Evolutionary conservation across 2,113 vertebrate species (phyloP).

Genomic region (Thamnaconus septentrionalis): DNA sequence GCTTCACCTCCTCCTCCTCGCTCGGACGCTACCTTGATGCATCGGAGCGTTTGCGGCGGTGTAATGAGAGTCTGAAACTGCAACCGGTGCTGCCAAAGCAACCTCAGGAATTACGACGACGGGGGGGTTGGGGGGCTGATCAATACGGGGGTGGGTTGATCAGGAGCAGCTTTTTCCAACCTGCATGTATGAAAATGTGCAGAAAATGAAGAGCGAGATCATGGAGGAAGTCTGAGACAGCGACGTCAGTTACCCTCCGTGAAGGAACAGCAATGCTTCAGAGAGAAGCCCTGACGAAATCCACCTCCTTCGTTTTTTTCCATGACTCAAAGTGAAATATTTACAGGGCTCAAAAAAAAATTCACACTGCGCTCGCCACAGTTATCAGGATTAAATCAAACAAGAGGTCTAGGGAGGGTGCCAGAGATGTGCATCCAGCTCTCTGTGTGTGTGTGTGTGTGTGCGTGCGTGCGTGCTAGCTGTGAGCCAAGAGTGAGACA

Average conservation of each 20-base stretch:
- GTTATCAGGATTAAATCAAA: conserved; percentile 8
- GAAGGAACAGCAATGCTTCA: neutral
- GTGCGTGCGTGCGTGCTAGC: neutral
- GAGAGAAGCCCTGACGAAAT: conserved; percentile 2
- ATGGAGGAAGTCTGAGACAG: too few species aligned
- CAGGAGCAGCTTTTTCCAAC: too few species aligned
- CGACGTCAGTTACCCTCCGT: neutral
- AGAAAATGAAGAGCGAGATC: too few species aligned
- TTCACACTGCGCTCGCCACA: neutral
- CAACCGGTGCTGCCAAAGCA: conserved; percentile 12
- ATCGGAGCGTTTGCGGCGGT: too few species aligned
- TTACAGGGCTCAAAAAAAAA: conserved; percentile 3
- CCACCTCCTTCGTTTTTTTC: neutral
- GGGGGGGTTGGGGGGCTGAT: too few species aligned
- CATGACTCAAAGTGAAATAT: conserved; percentile 15
- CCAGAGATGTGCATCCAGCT: neutral
- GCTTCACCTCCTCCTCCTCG: neutral
- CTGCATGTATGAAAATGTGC: too few species aligned
- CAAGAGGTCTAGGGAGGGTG: neutral
- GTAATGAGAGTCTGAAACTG: neutral
- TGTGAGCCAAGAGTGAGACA: conserved; percentile 1
- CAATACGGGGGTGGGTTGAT: too few species aligned
- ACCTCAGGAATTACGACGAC: too few species aligned
- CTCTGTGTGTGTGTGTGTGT: neutral
- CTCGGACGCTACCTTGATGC: too few species aligned